phyloP scores from a whole-genome alignment of 2,888 invertebrate species.

The Microchrysa polita region DNA sequence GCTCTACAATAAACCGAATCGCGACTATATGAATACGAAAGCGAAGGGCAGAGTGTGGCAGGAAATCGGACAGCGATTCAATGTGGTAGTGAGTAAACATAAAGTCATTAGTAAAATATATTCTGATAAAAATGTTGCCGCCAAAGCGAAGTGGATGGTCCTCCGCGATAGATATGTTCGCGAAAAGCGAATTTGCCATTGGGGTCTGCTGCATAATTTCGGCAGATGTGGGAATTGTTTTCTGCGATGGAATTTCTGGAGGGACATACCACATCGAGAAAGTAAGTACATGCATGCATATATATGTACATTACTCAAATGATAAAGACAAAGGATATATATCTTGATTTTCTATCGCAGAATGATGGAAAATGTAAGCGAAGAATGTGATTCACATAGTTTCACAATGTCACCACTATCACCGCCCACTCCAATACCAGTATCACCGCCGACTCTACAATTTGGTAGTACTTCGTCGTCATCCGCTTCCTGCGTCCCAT shows the following conservation, averaged over 20 bases:
- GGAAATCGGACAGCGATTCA: no score
- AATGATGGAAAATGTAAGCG: constrained; percentile 7
- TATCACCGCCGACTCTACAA: background rate
- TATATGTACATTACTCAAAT: constrained; percentile 5
- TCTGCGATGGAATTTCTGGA: constrained; percentile 4
- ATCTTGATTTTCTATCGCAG: background rate
- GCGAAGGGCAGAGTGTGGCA: no score
- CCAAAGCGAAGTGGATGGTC: constrained; percentile 3
- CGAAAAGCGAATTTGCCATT: background rate
- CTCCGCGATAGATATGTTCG: constrained; percentile 1
- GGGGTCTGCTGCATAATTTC: background rate
- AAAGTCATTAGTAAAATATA: no score
- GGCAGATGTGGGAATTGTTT: background rate
- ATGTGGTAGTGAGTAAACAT: no score
- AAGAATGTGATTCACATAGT: background rate
- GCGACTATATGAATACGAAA: no score
- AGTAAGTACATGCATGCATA: background rate
- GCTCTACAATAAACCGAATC: no score
- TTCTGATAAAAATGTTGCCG: background rate
- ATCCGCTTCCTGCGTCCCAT: background rate
- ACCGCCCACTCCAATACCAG: background rate
- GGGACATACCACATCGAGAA: constrained; percentile 1
- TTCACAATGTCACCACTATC: background rate
- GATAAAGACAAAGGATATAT: constrained; percentile 2
- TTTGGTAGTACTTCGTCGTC: no score